Conservation (phyloP, 2,888 invertebrate species). For the Pachycephus smyrnensis region DNA sequence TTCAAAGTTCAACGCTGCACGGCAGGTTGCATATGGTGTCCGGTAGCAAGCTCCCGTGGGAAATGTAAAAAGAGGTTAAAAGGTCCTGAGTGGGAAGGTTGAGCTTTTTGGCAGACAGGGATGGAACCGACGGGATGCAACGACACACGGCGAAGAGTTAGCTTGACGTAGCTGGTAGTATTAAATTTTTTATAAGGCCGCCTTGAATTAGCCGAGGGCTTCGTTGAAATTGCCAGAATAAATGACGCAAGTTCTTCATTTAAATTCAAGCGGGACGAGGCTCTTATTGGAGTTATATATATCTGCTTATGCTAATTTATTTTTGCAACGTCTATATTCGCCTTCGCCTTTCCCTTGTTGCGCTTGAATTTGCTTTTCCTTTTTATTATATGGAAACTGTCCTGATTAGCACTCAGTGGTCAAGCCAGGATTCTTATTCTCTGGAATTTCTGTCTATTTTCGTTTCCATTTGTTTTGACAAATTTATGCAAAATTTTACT, state of each 20-base stretch:
- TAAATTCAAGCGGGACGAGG: constrained; percentile 1
- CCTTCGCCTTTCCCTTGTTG: not conserved
- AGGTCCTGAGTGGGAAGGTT: not conserved
- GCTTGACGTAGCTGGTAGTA: not conserved
- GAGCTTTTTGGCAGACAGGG: not conserved
- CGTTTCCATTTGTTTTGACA: not conserved
- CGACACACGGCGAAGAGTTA: not conserved
- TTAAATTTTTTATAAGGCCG: not conserved
- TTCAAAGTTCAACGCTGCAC: not conserved
- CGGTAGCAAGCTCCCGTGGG: not conserved
- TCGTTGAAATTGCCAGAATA: not conserved
- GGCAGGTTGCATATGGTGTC: not conserved
- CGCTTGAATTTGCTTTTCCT: not conserved
- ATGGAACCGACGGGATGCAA: not conserved
- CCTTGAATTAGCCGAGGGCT: not conserved
- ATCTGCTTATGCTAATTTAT: not conserved
- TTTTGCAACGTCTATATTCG: not conserved
- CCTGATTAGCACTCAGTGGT: not conserved
- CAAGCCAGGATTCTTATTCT: not conserved
- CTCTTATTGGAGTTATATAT: not conserved
- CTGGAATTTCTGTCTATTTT: not conserved
- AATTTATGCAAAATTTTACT: not conserved
- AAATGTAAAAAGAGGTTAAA: not conserved
- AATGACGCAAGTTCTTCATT: not conserved
- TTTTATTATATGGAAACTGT: not conserved